Evolutionary conservation across 1,140 invertebrate species (phyloP), one percentile per base, ranked within the genome.

Genomic region (Apis cerana): DNA sequence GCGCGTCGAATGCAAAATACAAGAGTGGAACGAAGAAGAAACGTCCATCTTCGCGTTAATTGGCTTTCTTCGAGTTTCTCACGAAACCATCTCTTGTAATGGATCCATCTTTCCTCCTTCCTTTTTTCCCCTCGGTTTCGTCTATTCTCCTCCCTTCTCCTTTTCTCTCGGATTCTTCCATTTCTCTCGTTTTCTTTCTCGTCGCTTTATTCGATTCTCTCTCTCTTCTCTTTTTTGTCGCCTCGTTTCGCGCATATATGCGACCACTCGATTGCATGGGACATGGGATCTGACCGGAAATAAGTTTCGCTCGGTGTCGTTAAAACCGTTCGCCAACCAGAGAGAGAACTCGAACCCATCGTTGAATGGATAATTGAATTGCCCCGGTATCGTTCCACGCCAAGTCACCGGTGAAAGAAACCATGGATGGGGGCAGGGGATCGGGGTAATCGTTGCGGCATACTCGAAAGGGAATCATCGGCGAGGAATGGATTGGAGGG

Each of bases 1-100:
- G 68, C 69, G 68, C 62, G 69, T 72, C 70, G 62, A 81, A 81
- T 81, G 71, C 71, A 81, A 75, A 68, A 75, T 50, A 56, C 59
- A 58, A 58, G 19, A 50, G 48, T 13, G 23, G 15, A 71, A 54
- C 33, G 27, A 33, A 52, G 19, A 19, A 27, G 64, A 27, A 65
- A 23, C 62, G 15, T 75, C 62, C 54, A 48, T 65, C 21, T 54
- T n/a, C 48, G 59, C n/a, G 71, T 81, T 81, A 81, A 81, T 81
- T 81, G 64, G 62, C 71, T 75, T 67, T 12, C 79, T 68, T 58
- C n/a, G 71, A n/a, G 50, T n/a, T 54, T 43, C 21, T 33, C 43
- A 4, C 33, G 43, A 3, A 43, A 43, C 33, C 4, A 43, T 43
- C 33, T 2, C 33, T 43, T 43, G 61, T 74, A 81, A 81, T 67